Evolutionary conservation across 2,113 vertebrate genomes (phyloP), one percentile per base, ranked within the genome.

Genomic region (Proteles cristata): DNA sequence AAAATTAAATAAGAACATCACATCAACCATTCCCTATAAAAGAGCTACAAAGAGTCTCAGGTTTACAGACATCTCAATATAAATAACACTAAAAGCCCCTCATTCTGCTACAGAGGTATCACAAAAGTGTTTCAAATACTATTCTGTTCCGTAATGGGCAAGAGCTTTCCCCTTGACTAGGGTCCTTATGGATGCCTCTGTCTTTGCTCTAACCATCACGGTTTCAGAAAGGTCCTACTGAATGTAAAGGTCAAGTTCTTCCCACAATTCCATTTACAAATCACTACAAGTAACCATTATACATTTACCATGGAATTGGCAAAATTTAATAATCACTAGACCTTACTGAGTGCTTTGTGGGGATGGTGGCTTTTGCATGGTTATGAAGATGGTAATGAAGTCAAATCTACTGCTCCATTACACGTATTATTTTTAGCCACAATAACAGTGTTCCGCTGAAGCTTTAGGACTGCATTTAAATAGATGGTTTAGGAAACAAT

Each of bases 401-500:
- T 80, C 43, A 69, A 87, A 84, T 73, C 87, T 45, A 71, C 81
- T 95, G 45, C 89, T 88, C 86, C 90, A 71, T 91, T 95, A 88
- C 61, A 90, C 79, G 23, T 86, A 92, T 93, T 97, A 97, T 97
- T 96, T 81, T 97, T 92, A 94, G 95, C 35, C 91, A 97, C 84
- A 88, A 61, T 86, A 92, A 91, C 76, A 73, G 39, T 90, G 80
- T 92, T 97, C 66, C 23, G 0, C 92, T 96, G 77, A 90, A 94
- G 88, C 93, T 91, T 95, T 93, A 69, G 71, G 69, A 63, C 66
- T 88, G 63, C 68, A 95, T 90, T 98, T 97, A 98, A 97, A 97
- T 93, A 97, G 90, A 95, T 35, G 73, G 48, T 77, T 95, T 96
- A 97, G 97, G 97, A 98, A 98, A 98, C 92, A 97, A 97, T 97